Evolutionary conservation across 2,113 vertebrate species (phyloP).

Genomic region (Cebidichthys violaceus): DNA sequence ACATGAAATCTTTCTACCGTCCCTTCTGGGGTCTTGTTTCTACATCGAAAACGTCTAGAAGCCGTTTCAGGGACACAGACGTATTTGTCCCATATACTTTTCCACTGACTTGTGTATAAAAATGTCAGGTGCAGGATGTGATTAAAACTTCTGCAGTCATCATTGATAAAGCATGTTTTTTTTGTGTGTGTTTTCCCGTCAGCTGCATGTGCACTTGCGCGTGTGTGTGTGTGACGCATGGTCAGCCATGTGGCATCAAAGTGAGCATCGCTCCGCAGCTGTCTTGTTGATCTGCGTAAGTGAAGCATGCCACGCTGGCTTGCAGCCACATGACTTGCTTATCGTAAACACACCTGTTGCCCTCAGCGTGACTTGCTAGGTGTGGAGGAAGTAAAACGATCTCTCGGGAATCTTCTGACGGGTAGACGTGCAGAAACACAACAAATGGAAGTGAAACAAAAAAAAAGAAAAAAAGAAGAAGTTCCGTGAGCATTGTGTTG

Average conservation of each 20-base stretch:
- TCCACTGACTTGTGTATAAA: neutral
- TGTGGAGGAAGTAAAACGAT: slow-evolving; percentile 41
- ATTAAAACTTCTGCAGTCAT: neutral
- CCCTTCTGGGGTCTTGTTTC: slow-evolving; percentile 33
- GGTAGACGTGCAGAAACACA: slow-evolving; percentile 56
- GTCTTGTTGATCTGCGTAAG: slow-evolving; percentile 60
- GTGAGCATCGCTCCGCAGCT: slow-evolving; percentile 45
- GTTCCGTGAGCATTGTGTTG: neutral
- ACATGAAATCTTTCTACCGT: slow-evolving; percentile 27
- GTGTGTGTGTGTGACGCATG: neutral
- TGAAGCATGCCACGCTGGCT: slow-evolving; percentile 62
- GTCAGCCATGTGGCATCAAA: slow-evolving; percentile 61
- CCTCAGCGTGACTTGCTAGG: slow-evolving; percentile 38
- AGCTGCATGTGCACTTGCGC: slow-evolving; percentile 19
- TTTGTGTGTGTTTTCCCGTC: neutral
- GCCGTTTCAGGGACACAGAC: neutral
- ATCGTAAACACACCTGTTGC: slow-evolving; percentile 61
- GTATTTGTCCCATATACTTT: neutral
- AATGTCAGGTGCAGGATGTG: neutral
- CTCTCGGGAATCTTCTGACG: neutral
- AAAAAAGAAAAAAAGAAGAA: neutral
- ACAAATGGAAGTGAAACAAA: slow-evolving; percentile 10
- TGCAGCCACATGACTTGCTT: slow-evolving; percentile 52
- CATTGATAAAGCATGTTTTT: slow-evolving; percentile 37
- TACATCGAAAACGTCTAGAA: slow-evolving; percentile 17